These are phyloP conservation scores for Euplexia lucipara DNA, from an alignment of 2,888 invertebrate species.

Conservation along the genomic window DNA sequence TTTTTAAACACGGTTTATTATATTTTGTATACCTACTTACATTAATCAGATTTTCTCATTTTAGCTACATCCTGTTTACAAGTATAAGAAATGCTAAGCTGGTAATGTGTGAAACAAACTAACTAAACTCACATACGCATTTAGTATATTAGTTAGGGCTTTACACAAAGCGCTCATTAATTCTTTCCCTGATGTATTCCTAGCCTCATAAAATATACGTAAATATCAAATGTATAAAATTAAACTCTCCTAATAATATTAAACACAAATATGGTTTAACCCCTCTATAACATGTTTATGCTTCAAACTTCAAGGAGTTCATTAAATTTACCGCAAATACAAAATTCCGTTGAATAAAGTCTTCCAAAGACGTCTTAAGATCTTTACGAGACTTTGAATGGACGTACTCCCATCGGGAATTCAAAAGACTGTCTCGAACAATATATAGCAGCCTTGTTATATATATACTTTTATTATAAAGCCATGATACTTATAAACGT, in stretches of 20 bases:
- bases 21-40: too few species aligned
- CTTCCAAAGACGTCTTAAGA: slow-evolving; percentile 52
- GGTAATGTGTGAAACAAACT: too few species aligned
- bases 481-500: slow-evolving; percentile 22
- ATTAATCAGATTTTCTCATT: too few species aligned
- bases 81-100: too few species aligned
- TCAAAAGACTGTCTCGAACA: slow-evolving; percentile 46
- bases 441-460: slow-evolving; percentile 18
- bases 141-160: too few species aligned
- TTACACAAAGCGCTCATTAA: too few species aligned
- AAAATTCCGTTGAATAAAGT: slow-evolving; percentile 48
- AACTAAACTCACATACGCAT: too few species aligned
- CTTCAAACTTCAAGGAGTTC: slow-evolving; percentile 41
- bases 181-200: too few species aligned
- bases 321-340: slow-evolving; percentile 48
- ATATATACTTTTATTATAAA: slow-evolving; percentile 27
- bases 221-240: background rate
- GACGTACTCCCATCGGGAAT: slow-evolving; percentile 22
- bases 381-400: slow-evolving; percentile 48
- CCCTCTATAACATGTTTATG: slow-evolving; percentile 25
- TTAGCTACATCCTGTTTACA: too few species aligned
- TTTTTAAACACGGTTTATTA: too few species aligned
- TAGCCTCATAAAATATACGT: background rate
- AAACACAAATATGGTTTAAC: slow-evolving; percentile 27
- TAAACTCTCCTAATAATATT: slow-evolving; percentile 2